These are phyloP conservation scores for Pygmarrhopalites habei DNA, from an alignment of 1,140 invertebrate genomes.

Conservation along the genomic window DNA sequence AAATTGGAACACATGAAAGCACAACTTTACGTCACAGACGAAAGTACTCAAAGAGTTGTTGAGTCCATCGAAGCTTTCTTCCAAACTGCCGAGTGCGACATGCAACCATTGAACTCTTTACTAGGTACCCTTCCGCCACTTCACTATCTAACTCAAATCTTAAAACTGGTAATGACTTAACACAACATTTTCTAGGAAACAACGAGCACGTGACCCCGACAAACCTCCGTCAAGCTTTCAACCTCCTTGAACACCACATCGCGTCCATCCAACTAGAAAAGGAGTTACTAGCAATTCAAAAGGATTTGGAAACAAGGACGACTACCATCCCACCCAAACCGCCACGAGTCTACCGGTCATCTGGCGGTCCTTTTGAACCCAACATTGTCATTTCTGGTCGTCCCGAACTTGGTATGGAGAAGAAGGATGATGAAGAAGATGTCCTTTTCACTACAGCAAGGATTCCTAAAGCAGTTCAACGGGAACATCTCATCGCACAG, in stretches of 20 bases:
- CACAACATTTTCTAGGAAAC: not conserved
- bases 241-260: constrained; percentile 10
- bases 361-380: constrained; percentile 7
- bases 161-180: not conserved
- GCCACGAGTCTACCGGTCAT: not conserved
- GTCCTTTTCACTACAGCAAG: not conserved
- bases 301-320: not conserved
- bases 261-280: constrained; percentile 5
- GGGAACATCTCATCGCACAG: constrained; percentile 1
- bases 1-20: not conserved
- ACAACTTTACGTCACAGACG: not conserved
- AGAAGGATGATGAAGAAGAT: constrained; percentile 14
- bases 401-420: constrained; percentile 12
- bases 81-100: not conserved
- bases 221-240: constrained; percentile 1
- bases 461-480: constrained; percentile 1
- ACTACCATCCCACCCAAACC: not conserved
- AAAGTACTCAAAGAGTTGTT: not conserved
- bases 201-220: not conserved
- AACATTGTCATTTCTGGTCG: not conserved
- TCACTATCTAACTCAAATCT: too few species aligned
- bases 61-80: constrained; percentile 5
- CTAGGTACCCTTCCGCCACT: too few species aligned
- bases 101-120: not conserved
- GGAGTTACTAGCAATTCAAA: constrained; percentile 3